Conservation (phyloP, 2,888 invertebrate genomes). For the Limnephilus rhombicus region DNA sequence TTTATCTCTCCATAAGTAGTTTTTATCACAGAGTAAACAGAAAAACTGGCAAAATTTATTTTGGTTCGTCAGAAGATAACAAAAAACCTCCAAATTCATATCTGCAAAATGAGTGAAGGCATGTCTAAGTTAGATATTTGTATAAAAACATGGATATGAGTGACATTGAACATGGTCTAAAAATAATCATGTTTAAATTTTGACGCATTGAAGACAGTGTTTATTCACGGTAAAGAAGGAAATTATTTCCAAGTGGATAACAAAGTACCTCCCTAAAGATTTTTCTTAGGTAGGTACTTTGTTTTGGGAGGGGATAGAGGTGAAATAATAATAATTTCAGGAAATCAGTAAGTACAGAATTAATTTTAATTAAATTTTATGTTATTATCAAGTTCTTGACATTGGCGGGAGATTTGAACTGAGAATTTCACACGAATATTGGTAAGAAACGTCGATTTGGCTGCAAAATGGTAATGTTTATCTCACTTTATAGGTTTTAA, state of each 20-base stretch:
- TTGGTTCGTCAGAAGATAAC: neutral
- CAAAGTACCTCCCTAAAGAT: neutral
- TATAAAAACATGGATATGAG: neutral
- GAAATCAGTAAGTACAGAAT: too few species aligned
- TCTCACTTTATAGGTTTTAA: too few species aligned
- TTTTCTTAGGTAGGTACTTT: too few species aligned
- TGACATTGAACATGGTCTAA: neutral
- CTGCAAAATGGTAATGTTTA: too few species aligned
- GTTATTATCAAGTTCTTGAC: too few species aligned
- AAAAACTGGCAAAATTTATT: neutral
- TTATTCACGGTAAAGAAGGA: neutral
- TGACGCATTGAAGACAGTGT: neutral
- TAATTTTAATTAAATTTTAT: too few species aligned
- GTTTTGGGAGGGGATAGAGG: too few species aligned
- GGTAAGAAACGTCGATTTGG: too few species aligned
- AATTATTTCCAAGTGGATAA: neutral
- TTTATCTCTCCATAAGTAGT: neutral
- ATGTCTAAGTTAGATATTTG: neutral
- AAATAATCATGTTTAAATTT: neutral
- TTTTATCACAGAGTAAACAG: neutral
- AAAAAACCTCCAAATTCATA: neutral
- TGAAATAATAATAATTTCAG: neutral
- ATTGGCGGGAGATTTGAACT: too few species aligned
- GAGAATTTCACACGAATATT: too few species aligned
- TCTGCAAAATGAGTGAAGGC: neutral